These are phyloP conservation scores for Oligia latruncula DNA, from an alignment of 2,888 invertebrate species.

Conservation along the genomic window DNA sequence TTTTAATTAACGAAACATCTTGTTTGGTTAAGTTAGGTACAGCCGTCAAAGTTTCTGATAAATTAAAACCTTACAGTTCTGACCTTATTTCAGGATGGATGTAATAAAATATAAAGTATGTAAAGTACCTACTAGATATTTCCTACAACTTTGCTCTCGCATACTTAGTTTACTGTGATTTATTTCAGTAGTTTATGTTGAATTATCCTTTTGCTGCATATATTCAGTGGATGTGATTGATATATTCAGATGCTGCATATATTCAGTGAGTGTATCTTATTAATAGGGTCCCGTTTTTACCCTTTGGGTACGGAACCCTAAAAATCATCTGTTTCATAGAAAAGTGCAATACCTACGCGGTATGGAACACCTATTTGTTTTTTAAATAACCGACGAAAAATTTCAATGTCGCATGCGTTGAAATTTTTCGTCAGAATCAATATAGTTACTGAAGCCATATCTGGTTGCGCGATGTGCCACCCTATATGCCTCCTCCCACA, in stretches of 20 bases:
- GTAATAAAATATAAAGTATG: not conserved
- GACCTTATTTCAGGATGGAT: not conserved
- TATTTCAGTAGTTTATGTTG: not conserved
- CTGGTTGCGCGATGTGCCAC: not conserved
- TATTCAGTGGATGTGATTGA: not conserved
- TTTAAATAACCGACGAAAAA: too few relatives aligned
- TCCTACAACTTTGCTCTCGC: not conserved
- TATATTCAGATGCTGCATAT: too few relatives aligned
- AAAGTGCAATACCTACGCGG: too few relatives aligned
- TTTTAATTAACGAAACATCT: constrained; percentile 27
- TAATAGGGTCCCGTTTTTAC: too few relatives aligned
- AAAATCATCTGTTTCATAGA: too few relatives aligned
- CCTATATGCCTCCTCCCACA: not conserved
- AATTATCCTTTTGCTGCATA: constrained; percentile 9
- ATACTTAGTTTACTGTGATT: constrained; percentile 5
- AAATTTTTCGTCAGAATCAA: too few relatives aligned
- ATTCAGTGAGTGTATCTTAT: too few relatives aligned
- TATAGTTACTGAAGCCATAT: too few relatives aligned
- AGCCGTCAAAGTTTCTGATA: not conserved
- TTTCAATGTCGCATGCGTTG: too few relatives aligned
- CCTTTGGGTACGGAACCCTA: too few relatives aligned
- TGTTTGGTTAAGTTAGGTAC: not conserved
- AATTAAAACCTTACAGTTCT: constrained; percentile 14
- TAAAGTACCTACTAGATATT: not conserved
- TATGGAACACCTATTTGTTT: too few relatives aligned